Base-by-base conservation (phyloP, 2,113 vertebrate species). In the Microtus ochrogaster region DNA sequence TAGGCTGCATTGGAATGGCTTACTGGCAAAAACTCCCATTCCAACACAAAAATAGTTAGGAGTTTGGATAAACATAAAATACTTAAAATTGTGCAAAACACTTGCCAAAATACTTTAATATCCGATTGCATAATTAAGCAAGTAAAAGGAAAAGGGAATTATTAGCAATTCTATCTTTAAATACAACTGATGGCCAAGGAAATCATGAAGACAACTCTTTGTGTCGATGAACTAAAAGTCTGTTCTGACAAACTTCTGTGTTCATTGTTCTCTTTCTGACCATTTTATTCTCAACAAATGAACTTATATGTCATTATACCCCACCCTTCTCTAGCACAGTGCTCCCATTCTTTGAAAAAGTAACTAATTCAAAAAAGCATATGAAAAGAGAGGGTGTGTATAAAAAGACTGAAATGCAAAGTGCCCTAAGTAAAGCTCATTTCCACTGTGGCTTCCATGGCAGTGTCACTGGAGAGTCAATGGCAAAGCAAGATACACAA, bases 191-290 rank as follows among this genome's bases (percentile, higher is more conserved):
- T 89, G 81, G 83, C 92, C 90, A 94, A 92, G 84, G 73, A 82
- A 97, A 78, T 78, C 76, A 97, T 98, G 97, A 98, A 97, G 96
- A 88, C 96, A 96, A 94, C 66, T n/a, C 97, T 97, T 98, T 97
- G 97, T 98, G 91, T 82, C 93, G 76, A 41, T 90, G 76, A 92
- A 96, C 70, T 77, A 47, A 95, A 89, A 86, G 90, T 93, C 96
- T 97, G 33, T 96, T 97, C 90, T 91, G 89, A 66, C 74, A 90
- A 90, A 85, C 74, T 97, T 95, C 94, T 97, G 95, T 98, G 94
- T 97, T 96, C 96, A 98, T 98, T 98, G 97, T 98, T 96, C 97
- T 81, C 44, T 92, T 95, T 96, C 88, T 97, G 90, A 94, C 96
- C 90, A 96, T 95, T 97, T 97, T 97, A 94, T 96, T 97, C 91